Evolutionary conservation across 2,888 invertebrate genomes (phyloP).

Genomic region (Ferrisia virgata): DNA sequence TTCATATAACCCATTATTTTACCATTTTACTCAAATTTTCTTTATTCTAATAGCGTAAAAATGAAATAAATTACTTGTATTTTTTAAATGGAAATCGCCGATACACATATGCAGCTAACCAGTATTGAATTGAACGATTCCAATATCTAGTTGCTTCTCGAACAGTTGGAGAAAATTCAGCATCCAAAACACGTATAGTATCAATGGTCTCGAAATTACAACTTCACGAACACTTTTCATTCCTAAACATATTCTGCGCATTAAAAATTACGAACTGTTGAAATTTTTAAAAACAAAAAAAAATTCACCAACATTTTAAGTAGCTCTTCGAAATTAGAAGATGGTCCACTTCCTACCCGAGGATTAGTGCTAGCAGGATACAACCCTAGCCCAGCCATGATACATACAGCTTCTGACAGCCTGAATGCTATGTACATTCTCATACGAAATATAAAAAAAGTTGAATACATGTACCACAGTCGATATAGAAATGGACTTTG

Average conservation of each 20-base stretch:
- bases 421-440: constrained; percentile 87
- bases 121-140: constrained; percentile 95
- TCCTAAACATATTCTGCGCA: not conserved
- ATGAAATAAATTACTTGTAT: not conserved
- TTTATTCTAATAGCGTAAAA: too few relatives aligned
- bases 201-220: constrained; percentile 77
- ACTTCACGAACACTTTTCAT: constrained; percentile 53
- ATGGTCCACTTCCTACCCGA: constrained; percentile 82
- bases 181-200: constrained; percentile 77
- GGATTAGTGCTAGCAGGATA: constrained; percentile 75
- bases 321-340: constrained; percentile 64
- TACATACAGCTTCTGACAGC: constrained; percentile 89
- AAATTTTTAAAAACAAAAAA: not conserved
- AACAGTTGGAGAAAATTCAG: constrained; percentile 78
- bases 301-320: constrained; percentile 58
- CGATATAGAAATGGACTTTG: constrained; percentile 71
- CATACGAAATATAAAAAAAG: constrained; percentile 84
- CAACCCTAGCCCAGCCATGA: constrained; percentile 84
- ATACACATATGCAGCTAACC: constrained; percentile 89
- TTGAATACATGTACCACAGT: constrained; percentile 78
- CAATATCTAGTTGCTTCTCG: constrained; percentile 87
- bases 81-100: constrained; percentile 66
- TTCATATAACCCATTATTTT: too few relatives aligned
- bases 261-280: not conserved
- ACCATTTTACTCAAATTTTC: too few relatives aligned